Evolutionary conservation across 2,797 vertebrate genomes (phyloP), one percentile per base, ranked within the genome.

Genomic region (Leucoraja ocellata): DNA sequence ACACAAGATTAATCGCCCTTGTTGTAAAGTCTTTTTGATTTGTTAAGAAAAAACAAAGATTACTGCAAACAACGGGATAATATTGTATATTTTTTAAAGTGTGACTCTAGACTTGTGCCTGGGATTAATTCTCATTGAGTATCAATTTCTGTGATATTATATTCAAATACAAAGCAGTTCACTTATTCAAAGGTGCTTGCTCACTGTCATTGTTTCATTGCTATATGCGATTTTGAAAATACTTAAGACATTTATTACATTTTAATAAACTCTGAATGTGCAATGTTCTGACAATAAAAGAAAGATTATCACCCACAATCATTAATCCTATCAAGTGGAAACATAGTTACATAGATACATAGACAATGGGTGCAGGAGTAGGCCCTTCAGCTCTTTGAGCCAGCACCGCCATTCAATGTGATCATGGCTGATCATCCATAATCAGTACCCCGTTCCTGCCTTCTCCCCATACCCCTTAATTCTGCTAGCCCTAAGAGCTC

Each of bases 241-340:
- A 73, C 32, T 18, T 73, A 13, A 46, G 13, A 91, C 36, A 91
- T 68, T 71, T 63, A 86, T 86, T 86, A 14, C 5, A 84, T 86
- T 86, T 86, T 86, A 86, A 86, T 86, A 86, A 7, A 32, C 63
- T 63, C 83, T 32, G 58, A 86, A n/a, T 86, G 83, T 65, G 83
- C 18, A 16, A 71, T 54, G 21, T 39, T 74, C 90, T 74, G 39
- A 65, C 23, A 91, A 91, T 91, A 74, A 39, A 39, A 18, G 36
- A 54, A 91, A 74, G 68, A 74, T 73, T 86, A 65, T 63, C 83
- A 9, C n/a, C 28, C 61, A 86, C 83, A 86, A 65, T 86, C 83
- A 86, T 32, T 32, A 86, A 86, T 86, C n/a, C 28, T 86, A 61
- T 63, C 61, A 86, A 32, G 4, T 32, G 28, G 61, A 2, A 32